Conservation (phyloP, 2,113 vertebrate species). For the Oryzias javanicus region DNA sequence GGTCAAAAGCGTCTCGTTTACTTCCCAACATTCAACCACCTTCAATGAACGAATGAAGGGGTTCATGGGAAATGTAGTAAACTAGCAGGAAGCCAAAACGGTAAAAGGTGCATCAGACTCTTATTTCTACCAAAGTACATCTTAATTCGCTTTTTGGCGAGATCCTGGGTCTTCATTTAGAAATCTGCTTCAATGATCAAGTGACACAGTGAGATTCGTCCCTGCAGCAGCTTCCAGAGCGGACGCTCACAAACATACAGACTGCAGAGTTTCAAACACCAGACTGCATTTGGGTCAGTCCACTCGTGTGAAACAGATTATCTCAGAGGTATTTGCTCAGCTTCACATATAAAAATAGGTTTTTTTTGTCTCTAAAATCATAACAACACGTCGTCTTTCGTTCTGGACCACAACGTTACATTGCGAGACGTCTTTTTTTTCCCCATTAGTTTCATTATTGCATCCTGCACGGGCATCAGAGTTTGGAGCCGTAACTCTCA, state of each 20-base stretch:
- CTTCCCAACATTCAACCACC: too few species aligned
- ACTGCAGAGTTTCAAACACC: constrained; percentile 20
- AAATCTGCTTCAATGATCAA: not conserved
- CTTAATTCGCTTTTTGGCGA: too few species aligned
- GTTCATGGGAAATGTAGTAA: too few species aligned
- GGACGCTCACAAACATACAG: not conserved
- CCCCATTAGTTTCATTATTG: too few species aligned
- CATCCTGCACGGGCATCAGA: too few species aligned
- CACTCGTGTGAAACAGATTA: constrained; percentile 20
- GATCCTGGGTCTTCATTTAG: not conserved
- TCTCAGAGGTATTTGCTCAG: constrained; percentile 11
- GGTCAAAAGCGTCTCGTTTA: too few species aligned
- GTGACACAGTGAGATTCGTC: not conserved
- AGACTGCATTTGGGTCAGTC: constrained; percentile 29
- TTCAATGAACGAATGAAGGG: too few species aligned
- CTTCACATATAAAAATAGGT: constrained; percentile 8
- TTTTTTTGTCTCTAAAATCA: not conserved
- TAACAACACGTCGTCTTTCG: not conserved
- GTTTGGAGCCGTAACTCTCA: constrained; percentile 20
- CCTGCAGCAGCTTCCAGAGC: not conserved
- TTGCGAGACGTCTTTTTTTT: not conserved
- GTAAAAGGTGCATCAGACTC: too few species aligned
- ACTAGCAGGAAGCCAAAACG: too few species aligned
- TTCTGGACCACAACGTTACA: not conserved
- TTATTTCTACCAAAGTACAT: too few species aligned